Evolutionary conservation across 1,140 invertebrate species (phyloP).

Genomic region (Teleopsis dalmanni): DNA sequence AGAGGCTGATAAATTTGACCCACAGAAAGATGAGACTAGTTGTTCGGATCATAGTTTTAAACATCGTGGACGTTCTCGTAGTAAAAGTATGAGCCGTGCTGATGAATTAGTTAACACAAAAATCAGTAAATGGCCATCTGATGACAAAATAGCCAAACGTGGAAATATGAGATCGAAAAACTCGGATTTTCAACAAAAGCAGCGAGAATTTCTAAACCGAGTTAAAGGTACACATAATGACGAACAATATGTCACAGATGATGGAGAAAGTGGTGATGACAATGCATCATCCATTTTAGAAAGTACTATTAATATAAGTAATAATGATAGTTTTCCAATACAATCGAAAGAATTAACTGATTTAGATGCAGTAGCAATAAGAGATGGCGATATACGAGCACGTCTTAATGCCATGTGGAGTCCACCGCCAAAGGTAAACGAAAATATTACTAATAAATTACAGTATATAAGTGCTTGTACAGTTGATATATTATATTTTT

Average conservation of each 20-base stretch:
- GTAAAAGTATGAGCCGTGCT: slow-evolving; percentile 8
- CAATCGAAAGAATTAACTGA: too few relatives aligned
- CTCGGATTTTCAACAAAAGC: slow-evolving; percentile 52
- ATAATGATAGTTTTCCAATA: too few relatives aligned
- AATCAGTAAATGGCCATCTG: slow-evolving; percentile 8
- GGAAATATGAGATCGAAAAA: slow-evolving; percentile 50
- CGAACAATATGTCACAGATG: slow-evolving; percentile 5
- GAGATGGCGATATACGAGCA: slow-evolving; percentile 3
- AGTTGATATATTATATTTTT: too few relatives aligned
- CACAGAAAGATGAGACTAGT: background rate
- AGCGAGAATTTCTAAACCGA: slow-evolving; percentile 49
- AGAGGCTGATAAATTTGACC: background rate
- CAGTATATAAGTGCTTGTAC: too few relatives aligned
- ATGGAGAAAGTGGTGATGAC: slow-evolving; percentile 4
- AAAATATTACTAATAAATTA: too few relatives aligned
- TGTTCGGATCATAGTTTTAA: background rate
- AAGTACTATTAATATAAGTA: too few relatives aligned
- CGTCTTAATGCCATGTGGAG: slow-evolving; percentile 17
- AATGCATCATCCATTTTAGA: background rate
- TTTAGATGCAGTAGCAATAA: background rate
- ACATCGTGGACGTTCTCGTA: slow-evolving; percentile 1
- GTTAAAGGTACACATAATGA: slow-evolving; percentile 16
- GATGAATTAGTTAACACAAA: slow-evolving; percentile 13
- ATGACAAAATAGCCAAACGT: slow-evolving; percentile 14
- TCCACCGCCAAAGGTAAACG: slow-evolving; percentile 24